Evolutionary conservation across 1,140 invertebrate genomes (phyloP).

Genomic region (Hycleus cichorii): DNA sequence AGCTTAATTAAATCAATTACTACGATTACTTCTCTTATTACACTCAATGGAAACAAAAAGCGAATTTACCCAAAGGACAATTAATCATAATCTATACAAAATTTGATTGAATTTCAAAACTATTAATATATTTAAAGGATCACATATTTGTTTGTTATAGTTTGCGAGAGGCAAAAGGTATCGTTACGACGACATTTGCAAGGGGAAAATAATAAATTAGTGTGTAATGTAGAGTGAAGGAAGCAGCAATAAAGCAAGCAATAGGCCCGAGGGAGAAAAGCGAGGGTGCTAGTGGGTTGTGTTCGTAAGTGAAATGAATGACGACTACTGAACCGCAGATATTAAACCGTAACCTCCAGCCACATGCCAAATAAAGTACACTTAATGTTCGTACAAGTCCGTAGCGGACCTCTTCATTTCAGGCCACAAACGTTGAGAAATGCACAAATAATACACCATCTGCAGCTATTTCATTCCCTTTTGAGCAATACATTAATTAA

Average conservation of each 20-base stretch:
- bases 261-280: slow-evolving; percentile 30
- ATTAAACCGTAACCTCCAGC: slow-evolving; percentile 39
- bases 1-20: slow-evolving; percentile 8
- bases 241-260: slow-evolving; percentile 28
- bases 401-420: slow-evolving; percentile 28
- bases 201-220: slow-evolving; percentile 12
- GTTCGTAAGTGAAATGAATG: slow-evolving; percentile 40
- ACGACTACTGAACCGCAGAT: slow-evolving; percentile 39
- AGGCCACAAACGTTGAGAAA: slow-evolving; percentile 16
- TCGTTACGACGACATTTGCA: slow-evolving; percentile 4
- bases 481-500: too few relatives aligned
- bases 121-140: too few relatives aligned
- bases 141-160: too few relatives aligned
- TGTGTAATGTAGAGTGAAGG: slow-evolving; percentile 21
- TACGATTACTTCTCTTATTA: slow-evolving; percentile 10
- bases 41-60: slow-evolving; percentile 7
- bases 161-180: too few relatives aligned
- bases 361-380: slow-evolving; percentile 39
- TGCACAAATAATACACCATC: slow-evolving; percentile 19
- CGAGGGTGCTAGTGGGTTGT: slow-evolving; percentile 7
- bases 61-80: background rate
- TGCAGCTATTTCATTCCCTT: background rate
- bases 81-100: too few relatives aligned
- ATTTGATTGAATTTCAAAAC: too few relatives aligned
- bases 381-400: slow-evolving; percentile 34